phyloP scores from a whole-genome alignment of 2,113 vertebrate genomes.

The Dipodomys ordii region DNA sequence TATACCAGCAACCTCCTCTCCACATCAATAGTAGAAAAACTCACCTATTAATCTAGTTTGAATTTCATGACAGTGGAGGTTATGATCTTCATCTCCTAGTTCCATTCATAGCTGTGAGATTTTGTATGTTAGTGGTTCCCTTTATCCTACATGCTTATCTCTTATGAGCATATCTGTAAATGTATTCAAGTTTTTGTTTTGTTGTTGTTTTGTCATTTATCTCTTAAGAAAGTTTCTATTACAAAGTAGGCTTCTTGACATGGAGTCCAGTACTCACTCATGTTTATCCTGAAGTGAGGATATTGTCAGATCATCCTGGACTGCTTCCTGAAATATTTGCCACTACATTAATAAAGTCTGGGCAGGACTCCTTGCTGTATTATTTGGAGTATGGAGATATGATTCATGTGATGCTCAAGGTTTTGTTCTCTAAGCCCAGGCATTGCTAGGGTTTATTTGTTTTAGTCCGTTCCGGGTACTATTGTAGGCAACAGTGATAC shows the following conservation, averaged over 20 bases:
- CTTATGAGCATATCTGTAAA: not conserved
- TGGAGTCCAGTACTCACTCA: not conserved
- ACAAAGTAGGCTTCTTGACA: not conserved
- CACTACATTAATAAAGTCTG: not conserved
- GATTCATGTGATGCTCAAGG: not conserved
- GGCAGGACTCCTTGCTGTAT: not conserved
- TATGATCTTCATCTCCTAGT: not conserved
- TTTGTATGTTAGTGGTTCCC: not conserved
- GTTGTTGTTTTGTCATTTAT: not conserved
- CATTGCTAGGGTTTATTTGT: slow-evolving; percentile 14
- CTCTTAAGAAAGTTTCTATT: not conserved
- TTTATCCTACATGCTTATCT: not conserved
- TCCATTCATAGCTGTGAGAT: not conserved
- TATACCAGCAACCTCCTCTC: not conserved
- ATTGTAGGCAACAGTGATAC: not conserved
- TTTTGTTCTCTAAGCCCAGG: not conserved
- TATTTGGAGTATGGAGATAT: not conserved
- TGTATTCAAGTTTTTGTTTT: not conserved
- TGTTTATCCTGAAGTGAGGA: not conserved
- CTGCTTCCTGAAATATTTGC: not conserved
- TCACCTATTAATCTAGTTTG: not conserved
- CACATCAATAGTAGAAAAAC: too few relatives aligned
- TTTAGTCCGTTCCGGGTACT: not conserved
- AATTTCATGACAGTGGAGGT: not conserved
- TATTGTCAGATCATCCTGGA: not conserved